phyloP scores from a whole-genome alignment of 92 coral and sea anemone genomes.

The Heliopora coerulea region DNA sequence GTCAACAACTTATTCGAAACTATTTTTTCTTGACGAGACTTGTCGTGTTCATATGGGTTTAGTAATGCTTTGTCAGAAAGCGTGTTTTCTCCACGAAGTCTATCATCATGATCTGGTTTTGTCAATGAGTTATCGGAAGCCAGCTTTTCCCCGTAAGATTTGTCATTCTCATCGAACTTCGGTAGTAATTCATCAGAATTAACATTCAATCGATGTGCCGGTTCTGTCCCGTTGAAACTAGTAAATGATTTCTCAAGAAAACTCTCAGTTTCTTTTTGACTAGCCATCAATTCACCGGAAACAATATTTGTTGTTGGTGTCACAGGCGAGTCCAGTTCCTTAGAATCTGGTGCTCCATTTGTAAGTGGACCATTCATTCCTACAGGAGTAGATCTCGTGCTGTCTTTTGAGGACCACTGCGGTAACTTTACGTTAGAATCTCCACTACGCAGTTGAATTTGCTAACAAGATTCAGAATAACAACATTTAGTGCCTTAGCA shows the following conservation, averaged over 20 bases:
- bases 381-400: constrained; percentile 15
- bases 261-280: neutral
- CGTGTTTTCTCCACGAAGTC: no score
- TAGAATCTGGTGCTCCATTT: neutral
- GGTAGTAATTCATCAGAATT: neutral
- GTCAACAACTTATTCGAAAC: no score
- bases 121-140: neutral
- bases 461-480: neutral
- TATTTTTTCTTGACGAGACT: no score
- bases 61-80: no score
- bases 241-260: neutral
- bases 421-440: constrained; percentile 16
- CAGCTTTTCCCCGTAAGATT: neutral
- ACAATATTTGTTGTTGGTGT: no score
- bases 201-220: no score
- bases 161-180: neutral
- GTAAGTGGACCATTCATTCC: neutral
- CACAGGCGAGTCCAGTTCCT: neutral
- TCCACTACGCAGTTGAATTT: constrained; percentile 34
- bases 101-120: neutral
- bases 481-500: neutral
- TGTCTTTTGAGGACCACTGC: constrained; percentile 5
- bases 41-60: no score
- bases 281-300: no score
- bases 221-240: neutral